Conservation (phyloP, 2,113 vertebrate species). For the Aspidoscelis tigris region DNA sequence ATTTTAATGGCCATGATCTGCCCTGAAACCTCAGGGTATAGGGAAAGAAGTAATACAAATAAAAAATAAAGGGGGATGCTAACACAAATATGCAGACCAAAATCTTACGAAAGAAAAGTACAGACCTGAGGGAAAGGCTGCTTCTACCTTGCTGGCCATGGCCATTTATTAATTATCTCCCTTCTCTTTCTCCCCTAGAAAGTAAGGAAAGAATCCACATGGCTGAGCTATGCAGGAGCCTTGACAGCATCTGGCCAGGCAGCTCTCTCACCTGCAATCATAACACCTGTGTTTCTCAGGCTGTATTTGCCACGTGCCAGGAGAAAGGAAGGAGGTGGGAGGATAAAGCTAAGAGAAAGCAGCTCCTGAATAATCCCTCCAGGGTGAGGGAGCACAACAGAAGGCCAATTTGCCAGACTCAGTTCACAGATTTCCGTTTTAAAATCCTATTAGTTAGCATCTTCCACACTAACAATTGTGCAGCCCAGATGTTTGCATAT, state of each 20-base stretch:
- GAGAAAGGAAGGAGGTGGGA: background rate
- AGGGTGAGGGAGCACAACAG: background rate
- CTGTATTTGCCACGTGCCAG: background rate
- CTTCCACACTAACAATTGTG: background rate
- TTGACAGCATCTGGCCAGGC: background rate
- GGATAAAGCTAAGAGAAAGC: constrained; percentile 9
- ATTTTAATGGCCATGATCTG: too few relatives aligned
- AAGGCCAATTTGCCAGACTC: background rate
- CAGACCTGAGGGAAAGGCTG: background rate
- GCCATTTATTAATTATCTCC: background rate
- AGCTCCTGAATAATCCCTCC: background rate
- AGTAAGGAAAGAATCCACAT: background rate
- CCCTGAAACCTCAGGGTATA: too few relatives aligned
- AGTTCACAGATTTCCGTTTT: background rate
- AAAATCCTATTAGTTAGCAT: background rate
- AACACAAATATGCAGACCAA: background rate
- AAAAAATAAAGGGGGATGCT: too few relatives aligned
- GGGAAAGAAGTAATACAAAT: too few relatives aligned
- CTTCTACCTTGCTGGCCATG: background rate
- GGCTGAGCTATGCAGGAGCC: background rate
- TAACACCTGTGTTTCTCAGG: background rate
- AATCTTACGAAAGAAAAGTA: background rate
- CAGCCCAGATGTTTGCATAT: background rate
- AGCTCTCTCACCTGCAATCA: background rate
- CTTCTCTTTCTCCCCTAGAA: background rate